Base-by-base conservation (phyloP, 2,888 invertebrate genomes). In the Sialis fuliginosa region DNA sequence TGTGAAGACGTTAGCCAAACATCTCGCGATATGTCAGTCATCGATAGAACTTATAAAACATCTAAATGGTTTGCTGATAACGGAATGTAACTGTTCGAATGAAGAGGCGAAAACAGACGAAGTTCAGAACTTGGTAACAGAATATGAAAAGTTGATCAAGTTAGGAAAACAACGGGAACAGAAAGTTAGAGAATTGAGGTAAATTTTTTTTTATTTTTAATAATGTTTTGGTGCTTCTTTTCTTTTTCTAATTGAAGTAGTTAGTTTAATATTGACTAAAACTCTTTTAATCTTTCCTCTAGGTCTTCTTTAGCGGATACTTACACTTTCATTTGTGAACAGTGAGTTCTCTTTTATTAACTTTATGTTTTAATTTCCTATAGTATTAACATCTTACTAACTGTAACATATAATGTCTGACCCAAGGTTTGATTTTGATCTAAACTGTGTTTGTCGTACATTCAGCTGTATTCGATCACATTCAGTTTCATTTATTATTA, bases 11-110 rank as follows among this genome's bases (percentile, higher is more conserved):
- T 80, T 86, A 46, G 79, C 83, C 45, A 85, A 81, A 63, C 67
- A 81, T 45, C 75, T 87, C 41, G 80, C 83, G 43, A 79, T 79
- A 54, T 85, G 87, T 52, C 81, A 83, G 56, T 86, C 87, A 6
- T 81, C 81, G 6, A 68, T 88, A 41, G 91, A 91, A 62, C 64
- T 89, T 46, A 77, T 88, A 30, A 80, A 79, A 59, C 89, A 89
- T 68, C 69, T 91, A 41, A 82, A 82, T 48, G 75, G 76, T 50
- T 62, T 87, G 12, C 67, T 91, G 4, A 63, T 82, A 4, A 79
- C 79, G 37, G 88, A 90, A 62, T 86, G 77, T 59, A 75, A 75
- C 48, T 77, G 79, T 13, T 75, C 71, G 1, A 71, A 74, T 51
- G 74, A 77, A 44, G 77, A 79, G 55, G 81, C 83, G 0, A 72